A percentile compares a stretch with the other conserved stretches of the same genome.
phyloP scores from a whole-genome alignment of 2,113 vertebrate species.

The Microtus oregoni region DNA sequence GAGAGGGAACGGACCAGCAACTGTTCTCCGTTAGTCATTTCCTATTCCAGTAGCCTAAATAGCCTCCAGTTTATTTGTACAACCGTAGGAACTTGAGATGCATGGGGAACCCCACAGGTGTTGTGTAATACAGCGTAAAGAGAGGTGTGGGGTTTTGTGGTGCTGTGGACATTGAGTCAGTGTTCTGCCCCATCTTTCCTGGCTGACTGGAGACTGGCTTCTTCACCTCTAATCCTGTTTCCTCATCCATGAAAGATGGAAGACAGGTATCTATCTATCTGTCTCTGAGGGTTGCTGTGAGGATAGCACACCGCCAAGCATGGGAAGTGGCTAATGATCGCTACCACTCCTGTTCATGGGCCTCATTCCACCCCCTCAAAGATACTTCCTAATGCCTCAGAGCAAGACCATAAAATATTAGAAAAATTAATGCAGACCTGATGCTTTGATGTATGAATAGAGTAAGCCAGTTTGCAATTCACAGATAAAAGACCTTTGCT shows the following conservation, averaged over 20 bases:
- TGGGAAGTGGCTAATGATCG: neutral
- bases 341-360: neutral
- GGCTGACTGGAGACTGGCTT: neutral
- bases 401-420: neutral
- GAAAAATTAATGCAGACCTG: neutral
- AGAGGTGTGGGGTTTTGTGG: neutral
- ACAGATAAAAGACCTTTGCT: neutral
- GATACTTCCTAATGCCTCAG: neutral
- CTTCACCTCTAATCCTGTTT: constrained; percentile 11
- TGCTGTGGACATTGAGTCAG: neutral
- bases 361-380: neutral
- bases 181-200: neutral
- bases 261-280: neutral
- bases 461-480: neutral
- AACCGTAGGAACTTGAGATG: neutral
- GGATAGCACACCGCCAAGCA: neutral
- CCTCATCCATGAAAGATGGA: neutral
- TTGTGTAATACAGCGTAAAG: neutral
- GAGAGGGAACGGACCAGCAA: neutral
- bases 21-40: constrained; percentile 19
- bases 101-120: neutral
- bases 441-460: neutral
- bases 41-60: neutral
- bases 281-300: neutral
- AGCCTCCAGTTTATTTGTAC: constrained; percentile 18